These are phyloP conservation scores for Pycnonotus jocosus DNA, from an alignment of 2,113 vertebrate genomes.

Conservation along the genomic window DNA sequence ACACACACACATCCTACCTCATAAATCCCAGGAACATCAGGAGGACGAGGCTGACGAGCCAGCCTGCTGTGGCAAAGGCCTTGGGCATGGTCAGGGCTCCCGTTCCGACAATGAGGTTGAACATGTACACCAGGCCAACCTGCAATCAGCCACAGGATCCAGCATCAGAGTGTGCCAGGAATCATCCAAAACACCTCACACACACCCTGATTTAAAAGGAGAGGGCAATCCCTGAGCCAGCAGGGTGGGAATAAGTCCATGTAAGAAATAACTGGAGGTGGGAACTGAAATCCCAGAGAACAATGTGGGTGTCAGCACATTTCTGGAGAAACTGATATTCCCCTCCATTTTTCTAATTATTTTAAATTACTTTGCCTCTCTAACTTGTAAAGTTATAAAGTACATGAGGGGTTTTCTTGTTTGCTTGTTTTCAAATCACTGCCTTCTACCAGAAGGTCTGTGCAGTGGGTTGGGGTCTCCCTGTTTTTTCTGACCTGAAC, in stretches of 20 bases:
- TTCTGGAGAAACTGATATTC: not conserved
- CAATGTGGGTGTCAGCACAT: not conserved
- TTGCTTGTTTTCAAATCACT: not conserved
- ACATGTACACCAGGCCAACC: slow-evolving; percentile 99
- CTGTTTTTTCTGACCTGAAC: not conserved
- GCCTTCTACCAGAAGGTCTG: not conserved
- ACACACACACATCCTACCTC: slow-evolving; percentile 77
- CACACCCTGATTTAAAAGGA: rapidly evolving
- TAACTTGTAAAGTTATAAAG: not conserved
- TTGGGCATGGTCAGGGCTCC: slow-evolving; percentile 97
- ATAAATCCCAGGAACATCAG: slow-evolving; percentile 90
- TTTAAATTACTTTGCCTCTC: not conserved
- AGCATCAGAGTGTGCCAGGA: not conserved
- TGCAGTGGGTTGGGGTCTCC: not conserved
- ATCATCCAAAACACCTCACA: not conserved
- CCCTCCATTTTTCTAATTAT: not conserved
- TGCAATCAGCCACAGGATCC: slow-evolving; percentile 39
- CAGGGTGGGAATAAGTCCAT: not conserved
- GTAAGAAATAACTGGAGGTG: not conserved
- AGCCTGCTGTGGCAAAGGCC: slow-evolving; percentile 91
- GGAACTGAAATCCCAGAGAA: not conserved
- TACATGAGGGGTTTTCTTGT: not conserved
- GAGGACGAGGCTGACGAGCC: slow-evolving; percentile 89
- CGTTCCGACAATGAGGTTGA: slow-evolving; percentile 95
- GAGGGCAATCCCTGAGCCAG: not conserved